phyloP scores from a whole-genome alignment of 1,140 invertebrate species.

The Lithobius niger region DNA sequence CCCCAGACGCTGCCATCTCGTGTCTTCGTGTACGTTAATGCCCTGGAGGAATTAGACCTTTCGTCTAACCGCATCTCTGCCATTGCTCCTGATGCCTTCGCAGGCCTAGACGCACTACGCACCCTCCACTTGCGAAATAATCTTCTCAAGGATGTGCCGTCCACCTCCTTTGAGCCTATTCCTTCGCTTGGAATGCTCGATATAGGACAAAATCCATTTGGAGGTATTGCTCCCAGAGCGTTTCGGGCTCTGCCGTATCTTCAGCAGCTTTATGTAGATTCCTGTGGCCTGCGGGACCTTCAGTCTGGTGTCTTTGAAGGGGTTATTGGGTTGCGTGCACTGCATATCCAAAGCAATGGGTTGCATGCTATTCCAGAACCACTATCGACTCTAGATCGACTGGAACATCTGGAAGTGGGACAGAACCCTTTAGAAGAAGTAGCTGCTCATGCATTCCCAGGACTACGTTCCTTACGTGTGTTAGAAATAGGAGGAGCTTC shows the following conservation, averaged over 20 bases:
- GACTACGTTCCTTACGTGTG: constrained; percentile 54
- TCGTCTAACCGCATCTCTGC: constrained; percentile 69
- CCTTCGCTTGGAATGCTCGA: constrained; percentile 44
- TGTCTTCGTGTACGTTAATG: constrained; percentile 55
- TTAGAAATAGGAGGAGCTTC: constrained; percentile 61
- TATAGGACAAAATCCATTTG: constrained; percentile 66
- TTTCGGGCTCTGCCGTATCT: constrained; percentile 59
- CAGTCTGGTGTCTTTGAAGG: constrained; percentile 58
- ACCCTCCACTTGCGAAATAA: constrained; percentile 75
- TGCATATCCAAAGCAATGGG: constrained; percentile 65
- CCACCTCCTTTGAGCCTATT: constrained; percentile 43
- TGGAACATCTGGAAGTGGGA: constrained; percentile 65
- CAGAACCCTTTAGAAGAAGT: constrained; percentile 62
- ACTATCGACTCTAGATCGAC: constrained; percentile 47
- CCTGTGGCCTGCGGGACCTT: constrained; percentile 60
- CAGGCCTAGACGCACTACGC: constrained; percentile 54
- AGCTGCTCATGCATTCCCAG: constrained; percentile 53
- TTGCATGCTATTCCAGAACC: constrained; percentile 60
- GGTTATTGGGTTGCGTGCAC: constrained; percentile 49
- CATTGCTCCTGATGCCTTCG: constrained; percentile 62
- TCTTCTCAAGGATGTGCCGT: constrained; percentile 54
- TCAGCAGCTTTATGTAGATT: constrained; percentile 58
- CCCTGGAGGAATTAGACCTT: constrained; percentile 70
- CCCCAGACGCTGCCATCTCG: constrained; percentile 56
- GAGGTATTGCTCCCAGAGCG: constrained; percentile 51